A percentile compares a stretch with the other conserved stretches of the same genome.
These are phyloP conservation scores for Poeciliopsis presidionis DNA, from an alignment of 2,797 vertebrate genomes.

Conservation along the genomic window DNA sequence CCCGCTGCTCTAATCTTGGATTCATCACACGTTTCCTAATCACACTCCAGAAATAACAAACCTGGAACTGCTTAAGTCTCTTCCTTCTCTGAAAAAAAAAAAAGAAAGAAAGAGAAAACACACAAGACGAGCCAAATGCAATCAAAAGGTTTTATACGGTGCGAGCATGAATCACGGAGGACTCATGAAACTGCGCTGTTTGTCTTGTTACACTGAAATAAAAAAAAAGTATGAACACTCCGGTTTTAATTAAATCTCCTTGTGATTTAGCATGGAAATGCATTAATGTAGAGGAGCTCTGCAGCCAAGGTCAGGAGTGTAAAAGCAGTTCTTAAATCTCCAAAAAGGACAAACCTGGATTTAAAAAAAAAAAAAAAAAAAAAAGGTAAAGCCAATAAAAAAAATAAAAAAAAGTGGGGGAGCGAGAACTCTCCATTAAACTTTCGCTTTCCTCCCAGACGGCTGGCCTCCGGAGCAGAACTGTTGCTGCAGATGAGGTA, in stretches of 20 bases:
- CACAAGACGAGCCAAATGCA: constrained; percentile 38
- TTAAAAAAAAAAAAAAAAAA: constrained; percentile 16
- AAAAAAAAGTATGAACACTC: constrained; percentile 24
- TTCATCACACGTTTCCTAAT: constrained; percentile 71
- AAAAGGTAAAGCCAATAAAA: constrained; percentile 70
- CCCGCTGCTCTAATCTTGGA: constrained; percentile 64
- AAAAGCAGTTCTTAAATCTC: constrained; percentile 62
- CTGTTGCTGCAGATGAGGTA: constrained; percentile 55
- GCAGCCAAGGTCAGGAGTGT: constrained; percentile 50
- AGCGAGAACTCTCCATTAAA: constrained; percentile 45
- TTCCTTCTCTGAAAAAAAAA: constrained; percentile 16
- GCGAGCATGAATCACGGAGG: constrained; percentile 47
- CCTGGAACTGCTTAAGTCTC: constrained; percentile 50
- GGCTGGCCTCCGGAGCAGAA: constrained; percentile 37
- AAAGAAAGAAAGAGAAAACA: neutral
- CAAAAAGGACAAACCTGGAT: constrained; percentile 49
- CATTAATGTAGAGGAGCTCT: constrained; percentile 46
- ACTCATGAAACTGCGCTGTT: constrained; percentile 46
- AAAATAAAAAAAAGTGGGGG: constrained; percentile 30
- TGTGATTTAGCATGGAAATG: constrained; percentile 47
- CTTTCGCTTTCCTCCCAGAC: constrained; percentile 31
- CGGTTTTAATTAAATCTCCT: constrained; percentile 54
- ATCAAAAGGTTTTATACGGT: constrained; percentile 48
- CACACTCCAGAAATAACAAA: constrained; percentile 72
- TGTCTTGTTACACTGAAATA: constrained; percentile 43